A percentile compares a stretch with the other conserved stretches of the same genome.
These are phyloP conservation scores for Orgyia antiqua DNA, from an alignment of 2,888 invertebrate species.

Conservation along the genomic window DNA sequence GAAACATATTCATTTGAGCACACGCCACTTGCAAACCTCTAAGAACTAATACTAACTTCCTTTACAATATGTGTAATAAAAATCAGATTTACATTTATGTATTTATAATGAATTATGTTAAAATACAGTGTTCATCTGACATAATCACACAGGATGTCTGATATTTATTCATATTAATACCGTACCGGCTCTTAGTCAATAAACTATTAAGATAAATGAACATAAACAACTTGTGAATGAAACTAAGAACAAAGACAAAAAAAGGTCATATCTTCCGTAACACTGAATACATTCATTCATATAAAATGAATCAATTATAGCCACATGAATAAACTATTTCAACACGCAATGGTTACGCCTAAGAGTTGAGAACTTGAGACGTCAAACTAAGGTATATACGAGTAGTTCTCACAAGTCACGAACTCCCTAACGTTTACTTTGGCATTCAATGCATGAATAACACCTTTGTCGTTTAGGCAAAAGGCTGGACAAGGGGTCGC, in stretches of 20 bases:
- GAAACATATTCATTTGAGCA: slow-evolving; percentile 32
- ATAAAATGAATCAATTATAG: slow-evolving; percentile 51
- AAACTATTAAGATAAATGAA: too few species aligned
- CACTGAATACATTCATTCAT: slow-evolving; percentile 36
- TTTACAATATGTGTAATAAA: slow-evolving; percentile 14
- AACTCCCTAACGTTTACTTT: slow-evolving; percentile 20
- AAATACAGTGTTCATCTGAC: slow-evolving; percentile 6
- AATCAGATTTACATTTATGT: slow-evolving; percentile 10
- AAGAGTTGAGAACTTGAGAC: slow-evolving; percentile 31
- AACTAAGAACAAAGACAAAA: slow-evolving; percentile 25
- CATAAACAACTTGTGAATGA: slow-evolving; percentile 19
- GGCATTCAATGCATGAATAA: slow-evolving; percentile 32
- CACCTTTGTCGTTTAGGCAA: slow-evolving; percentile 22
- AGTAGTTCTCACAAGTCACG: slow-evolving; percentile 35
- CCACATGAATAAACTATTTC: slow-evolving; percentile 46
- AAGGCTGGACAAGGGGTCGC: slow-evolving; percentile 24
- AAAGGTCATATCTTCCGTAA: slow-evolving; percentile 40
- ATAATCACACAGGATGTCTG: slow-evolving; percentile 13
- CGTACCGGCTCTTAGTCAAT: too few species aligned
- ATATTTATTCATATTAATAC: slow-evolving; percentile 8
- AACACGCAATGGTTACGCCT: slow-evolving; percentile 36
- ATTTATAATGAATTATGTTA: slow-evolving; percentile 8
- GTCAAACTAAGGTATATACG: slow-evolving; percentile 20
- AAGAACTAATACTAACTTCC: slow-evolving; percentile 30
- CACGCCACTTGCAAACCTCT: slow-evolving; percentile 25